These are phyloP conservation scores for Lutra lutra DNA, from an alignment of 2,797 vertebrate genomes.

Conservation along the genomic window DNA sequence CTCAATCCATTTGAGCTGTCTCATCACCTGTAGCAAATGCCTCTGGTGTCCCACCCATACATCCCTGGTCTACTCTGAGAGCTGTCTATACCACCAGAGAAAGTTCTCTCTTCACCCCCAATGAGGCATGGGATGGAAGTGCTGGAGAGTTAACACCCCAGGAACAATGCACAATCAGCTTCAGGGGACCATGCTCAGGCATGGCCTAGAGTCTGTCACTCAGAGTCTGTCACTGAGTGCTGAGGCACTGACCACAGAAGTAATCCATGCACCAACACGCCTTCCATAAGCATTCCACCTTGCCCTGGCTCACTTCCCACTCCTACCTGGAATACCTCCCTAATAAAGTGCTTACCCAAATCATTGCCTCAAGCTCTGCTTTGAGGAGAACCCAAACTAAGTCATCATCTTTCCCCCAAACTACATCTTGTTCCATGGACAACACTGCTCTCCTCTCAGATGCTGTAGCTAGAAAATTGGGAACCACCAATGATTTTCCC, in stretches of 20 bases:
- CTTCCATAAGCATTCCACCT: too few species aligned
- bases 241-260: background rate
- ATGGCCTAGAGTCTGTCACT: background rate
- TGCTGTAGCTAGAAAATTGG: background rate
- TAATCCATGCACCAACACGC: fast-evolving
- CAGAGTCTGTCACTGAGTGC: background rate
- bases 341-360: background rate
- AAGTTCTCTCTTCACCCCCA: background rate
- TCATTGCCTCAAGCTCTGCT: background rate
- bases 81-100: background rate
- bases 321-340: background rate
- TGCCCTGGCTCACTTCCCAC: background rate
- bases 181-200: background rate
- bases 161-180: background rate
- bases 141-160: too few species aligned
- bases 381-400: background rate
- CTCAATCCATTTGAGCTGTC: background rate
- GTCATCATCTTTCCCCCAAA: background rate
- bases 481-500: background rate
- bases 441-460: background rate
- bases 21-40: background rate
- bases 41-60: background rate
- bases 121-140: background rate
- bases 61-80: background rate
- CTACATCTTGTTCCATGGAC: background rate